A percentile compares a stretch with the other conserved stretches of the same genome.
These are phyloP conservation scores for Podiceps cristatus DNA, from an alignment of 2,113 vertebrate genomes.

Conservation along the genomic window DNA sequence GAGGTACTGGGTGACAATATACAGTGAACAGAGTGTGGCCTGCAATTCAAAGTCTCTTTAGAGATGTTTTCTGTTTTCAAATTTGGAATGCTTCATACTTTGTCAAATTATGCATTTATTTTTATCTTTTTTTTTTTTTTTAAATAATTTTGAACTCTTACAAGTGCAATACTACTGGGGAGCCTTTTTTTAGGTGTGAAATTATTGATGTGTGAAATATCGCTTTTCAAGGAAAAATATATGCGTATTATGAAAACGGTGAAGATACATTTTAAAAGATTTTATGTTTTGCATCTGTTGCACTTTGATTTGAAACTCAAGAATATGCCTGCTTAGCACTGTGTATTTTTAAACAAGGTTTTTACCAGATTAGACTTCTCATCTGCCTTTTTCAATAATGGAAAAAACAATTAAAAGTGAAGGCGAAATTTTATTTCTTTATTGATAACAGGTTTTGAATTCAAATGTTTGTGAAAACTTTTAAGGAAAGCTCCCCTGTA, in stretches of 20 bases:
- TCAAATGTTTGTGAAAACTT: background rate
- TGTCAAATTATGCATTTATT: background rate
- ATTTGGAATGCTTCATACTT: background rate
- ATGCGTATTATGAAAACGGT: background rate
- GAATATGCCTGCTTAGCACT: background rate
- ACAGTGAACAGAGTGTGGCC: background rate
- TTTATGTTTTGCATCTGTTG: background rate
- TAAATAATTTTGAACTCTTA: background rate
- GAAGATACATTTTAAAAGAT: background rate
- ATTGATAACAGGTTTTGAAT: background rate
- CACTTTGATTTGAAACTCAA: background rate
- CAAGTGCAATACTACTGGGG: background rate
- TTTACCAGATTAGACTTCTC: background rate
- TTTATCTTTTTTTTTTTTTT: background rate
- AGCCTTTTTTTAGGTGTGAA: background rate
- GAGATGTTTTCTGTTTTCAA: background rate
- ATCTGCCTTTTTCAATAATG: background rate
- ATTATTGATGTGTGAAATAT: background rate
- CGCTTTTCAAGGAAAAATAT: background rate
- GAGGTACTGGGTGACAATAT: background rate
- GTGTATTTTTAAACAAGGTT: background rate
- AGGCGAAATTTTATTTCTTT: background rate
- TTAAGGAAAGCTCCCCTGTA: background rate
- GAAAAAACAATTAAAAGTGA: background rate
- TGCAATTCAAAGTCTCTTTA: background rate